A percentile compares a stretch with the other conserved stretches of the same genome.
These are phyloP conservation scores for Pseudachorutes palmiensis DNA, from an alignment of 1,140 invertebrate genomes.

Conservation along the genomic window DNA sequence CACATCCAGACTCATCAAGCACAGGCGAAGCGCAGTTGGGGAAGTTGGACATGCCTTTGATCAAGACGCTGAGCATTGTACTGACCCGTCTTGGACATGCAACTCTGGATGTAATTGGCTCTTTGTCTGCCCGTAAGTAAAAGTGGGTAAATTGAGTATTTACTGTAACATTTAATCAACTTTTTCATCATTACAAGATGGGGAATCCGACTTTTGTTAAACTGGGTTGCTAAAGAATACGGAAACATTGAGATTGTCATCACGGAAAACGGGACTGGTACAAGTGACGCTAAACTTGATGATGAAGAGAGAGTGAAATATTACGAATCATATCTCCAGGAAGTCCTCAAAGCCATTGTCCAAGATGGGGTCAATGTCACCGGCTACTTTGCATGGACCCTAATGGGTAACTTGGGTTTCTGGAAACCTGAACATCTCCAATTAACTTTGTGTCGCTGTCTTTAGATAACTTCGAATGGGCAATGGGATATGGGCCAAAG, in stretches of 20 bases:
- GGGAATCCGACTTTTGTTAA: not conserved
- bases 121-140: not conserved
- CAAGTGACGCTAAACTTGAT: slow-evolving; percentile 17
- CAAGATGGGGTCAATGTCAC: slow-evolving; percentile 55
- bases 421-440: not conserved
- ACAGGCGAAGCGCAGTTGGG: not conserved
- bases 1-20: slow-evolving; percentile 1
- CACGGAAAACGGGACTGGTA: slow-evolving; percentile 5
- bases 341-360: slow-evolving; percentile 56
- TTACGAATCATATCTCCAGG: slow-evolving; percentile 53
- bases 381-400: slow-evolving; percentile 62
- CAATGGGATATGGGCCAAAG: slow-evolving; percentile 44
- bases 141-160: not conserved
- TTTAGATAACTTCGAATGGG: slow-evolving; percentile 21
- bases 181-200: no score
- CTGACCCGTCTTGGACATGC: not conserved
- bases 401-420: slow-evolving; percentile 61
- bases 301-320: slow-evolving; percentile 50
- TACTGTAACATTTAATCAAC: no score
- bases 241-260: not conserved
- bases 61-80: not conserved
- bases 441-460: not conserved
- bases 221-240: slow-evolving; percentile 3
- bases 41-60: not conserved
- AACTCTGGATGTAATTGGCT: not conserved